Evolutionary conservation across 1,140 invertebrate genomes (phyloP), one percentile per base, ranked within the genome.

Genomic region (Yoshiicerus persimilis): DNA sequence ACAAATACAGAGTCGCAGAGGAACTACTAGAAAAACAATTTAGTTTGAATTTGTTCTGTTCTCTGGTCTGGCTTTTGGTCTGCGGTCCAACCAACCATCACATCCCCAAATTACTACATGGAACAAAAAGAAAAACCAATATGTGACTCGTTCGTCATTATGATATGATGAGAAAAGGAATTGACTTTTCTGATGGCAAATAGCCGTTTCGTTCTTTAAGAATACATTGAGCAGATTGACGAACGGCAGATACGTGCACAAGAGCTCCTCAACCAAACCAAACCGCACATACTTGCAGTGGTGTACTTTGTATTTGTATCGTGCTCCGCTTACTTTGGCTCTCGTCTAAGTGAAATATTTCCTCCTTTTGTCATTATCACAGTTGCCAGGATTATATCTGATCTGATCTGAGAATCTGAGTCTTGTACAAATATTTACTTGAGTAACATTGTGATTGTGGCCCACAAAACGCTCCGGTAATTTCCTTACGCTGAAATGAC

Each of bases 91-190:
- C 75, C 75, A 80, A 80, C 75, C 75, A 80, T 80, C 75, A 80
- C 75, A 80, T 80, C 75, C 83, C 47, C 38, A 84, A 84, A 84
- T 84, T 84, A 84, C 83, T 80, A 38, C 75, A 80, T 36, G 75
- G 75, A 80, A 84, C 83, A 84, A 62, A 84, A 84, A 62, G 83
- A 39, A 84, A 84, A 84, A 84, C 38, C 83, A 84, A 84, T 84
- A 84, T 47, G 41, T 47, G 83, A 84, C 47, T 84, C 32, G 32
- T 34, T 80, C 75, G 41, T 84, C 38, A 84, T 84, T 84, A 84
- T 38, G 41, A 47, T 84, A 84, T 84, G 83, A 84, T 84, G 83
- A 84, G 75, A 80, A 80, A 80, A n/a, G 34, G 75, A 80, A 80
- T 80, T 80, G 75, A 16, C 75, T 80, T 34, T 80, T 80, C 75